A percentile compares a stretch with the other conserved stretches of the same genome.
Evolutionary conservation across 2,797 vertebrate genomes (phyloP).

Genomic region (Chelmon rostratus): DNA sequence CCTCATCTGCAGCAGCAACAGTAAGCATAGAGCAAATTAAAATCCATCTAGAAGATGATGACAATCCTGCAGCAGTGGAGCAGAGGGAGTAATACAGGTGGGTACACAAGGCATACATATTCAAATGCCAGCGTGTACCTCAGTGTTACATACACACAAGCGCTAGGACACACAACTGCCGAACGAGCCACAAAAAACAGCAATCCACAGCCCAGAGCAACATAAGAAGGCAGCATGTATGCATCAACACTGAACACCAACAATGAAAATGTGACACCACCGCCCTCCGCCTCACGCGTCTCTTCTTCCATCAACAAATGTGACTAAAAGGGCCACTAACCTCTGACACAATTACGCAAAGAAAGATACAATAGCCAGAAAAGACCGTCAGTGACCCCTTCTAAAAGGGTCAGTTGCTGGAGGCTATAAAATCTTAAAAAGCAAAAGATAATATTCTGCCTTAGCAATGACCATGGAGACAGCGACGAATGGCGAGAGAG

Average conservation of each 20-base stretch:
- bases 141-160: neutral
- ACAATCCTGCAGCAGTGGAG: conserved; percentile 44
- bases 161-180: neutral
- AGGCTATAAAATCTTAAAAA: conserved; percentile 78
- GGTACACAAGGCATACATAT: conserved; percentile 13
- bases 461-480: conserved; percentile 56
- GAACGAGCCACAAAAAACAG: conserved; percentile 14
- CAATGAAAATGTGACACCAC: conserved; percentile 43
- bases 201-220: conserved; percentile 8
- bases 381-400: conserved; percentile 70
- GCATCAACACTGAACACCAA: conserved; percentile 20
- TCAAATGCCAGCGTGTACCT: neutral
- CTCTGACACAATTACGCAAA: conserved; percentile 67
- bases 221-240: conserved; percentile 39
- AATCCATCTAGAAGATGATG: conserved; percentile 60
- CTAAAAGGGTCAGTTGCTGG: conserved; percentile 79
- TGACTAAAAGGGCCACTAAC: conserved; percentile 76
- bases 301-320: conserved; percentile 49
- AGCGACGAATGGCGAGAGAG: conserved; percentile 53
- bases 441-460: conserved; percentile 75
- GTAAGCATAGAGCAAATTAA: conserved; percentile 47
- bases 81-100: conserved; percentile 22
- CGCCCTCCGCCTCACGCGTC: conserved; percentile 49
- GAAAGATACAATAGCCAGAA: conserved; percentile 68
- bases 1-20: conserved; percentile 45